Evolutionary conservation across 2,797 vertebrate genomes (phyloP), one percentile per base, ranked within the genome.

Genomic region (Paguma larvata): DNA sequence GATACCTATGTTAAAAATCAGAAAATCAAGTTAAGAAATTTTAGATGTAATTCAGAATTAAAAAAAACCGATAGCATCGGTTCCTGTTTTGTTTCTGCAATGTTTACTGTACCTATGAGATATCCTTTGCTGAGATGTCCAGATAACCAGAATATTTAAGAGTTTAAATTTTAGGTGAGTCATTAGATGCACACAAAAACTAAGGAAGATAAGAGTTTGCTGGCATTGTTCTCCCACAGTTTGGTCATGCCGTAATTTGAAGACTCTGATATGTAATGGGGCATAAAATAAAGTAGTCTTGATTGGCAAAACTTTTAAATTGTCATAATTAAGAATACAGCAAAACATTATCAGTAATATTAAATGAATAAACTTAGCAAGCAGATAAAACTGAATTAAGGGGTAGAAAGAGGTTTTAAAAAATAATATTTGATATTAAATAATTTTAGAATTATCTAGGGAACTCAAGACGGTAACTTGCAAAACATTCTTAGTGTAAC

Each of bases 21-120:
- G 41, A 86, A 94, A 94, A 72, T 12, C 68, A 19, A 79, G 46
- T 63, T 92, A 95, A 94, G 4, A 79, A 62, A 59, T 88, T 91
- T 80, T 79, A 96, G 32, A 46, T 65, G 4, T n/a, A 78, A 94
- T 86, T 91, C 11, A 51, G 77, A 91, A 80, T 91, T 86, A 10
- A 1, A n/a, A 38, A 91, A 91, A 70, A 23, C 73, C 30, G 18
- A 48, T 25, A 85, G 2, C 10, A 34, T 16, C 92, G 34, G 18
- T 63, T 93, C 8, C 38, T 62, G 62, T 75, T 86, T 95, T 65
- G 32, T 87, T 93, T 92, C 38, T 93, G 27, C 51, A 91, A 5
- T 25, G 34, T 51, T 51, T 41, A 73, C 19, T 95, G 21, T 59
- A 70, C 41, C 53, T 83, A n/a, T 63, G 41, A 88, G 34, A 65